Percentiles rank a stretch among this genome's conserved stretches.
Conservation (phyloP, 1,140 invertebrate species). For the Thaumatotibia leucotreta region DNA sequence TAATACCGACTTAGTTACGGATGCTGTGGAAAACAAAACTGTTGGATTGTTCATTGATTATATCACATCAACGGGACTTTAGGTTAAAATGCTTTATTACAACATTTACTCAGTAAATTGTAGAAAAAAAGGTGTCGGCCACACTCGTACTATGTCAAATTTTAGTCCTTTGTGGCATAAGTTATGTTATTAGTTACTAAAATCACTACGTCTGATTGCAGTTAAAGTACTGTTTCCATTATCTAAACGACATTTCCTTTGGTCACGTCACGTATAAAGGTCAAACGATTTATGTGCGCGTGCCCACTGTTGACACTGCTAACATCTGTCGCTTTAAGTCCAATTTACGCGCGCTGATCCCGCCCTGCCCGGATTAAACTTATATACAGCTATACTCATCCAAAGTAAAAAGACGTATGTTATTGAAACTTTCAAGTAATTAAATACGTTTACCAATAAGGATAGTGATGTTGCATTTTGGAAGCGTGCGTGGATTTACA, state of each 20-base stretch:
- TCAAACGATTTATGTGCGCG: slow-evolving; percentile 47
- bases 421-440: neutral
- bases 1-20: too few relatives aligned
- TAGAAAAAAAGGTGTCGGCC: neutral
- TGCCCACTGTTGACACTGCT: slow-evolving; percentile 26
- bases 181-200: neutral
- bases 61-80: too few relatives aligned
- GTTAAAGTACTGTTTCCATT: neutral
- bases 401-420: neutral
- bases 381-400: slow-evolving; percentile 21
- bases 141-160: neutral
- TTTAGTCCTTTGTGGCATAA: neutral
- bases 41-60: too few relatives aligned
- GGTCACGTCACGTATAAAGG: slow-evolving; percentile 24
- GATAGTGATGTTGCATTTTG: neutral
- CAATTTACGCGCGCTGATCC: slow-evolving; percentile 44
- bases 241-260: neutral
- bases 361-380: slow-evolving; percentile 42
- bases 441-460: neutral
- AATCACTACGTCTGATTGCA: neutral
- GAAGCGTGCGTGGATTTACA: neutral
- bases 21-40: too few relatives aligned
- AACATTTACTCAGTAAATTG: neutral
- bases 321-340: slow-evolving; percentile 47
- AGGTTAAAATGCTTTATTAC: too few relatives aligned